Evolutionary conservation across 2,113 vertebrate genomes (phyloP).

Genomic region (Lepisosteus osseus): DNA sequence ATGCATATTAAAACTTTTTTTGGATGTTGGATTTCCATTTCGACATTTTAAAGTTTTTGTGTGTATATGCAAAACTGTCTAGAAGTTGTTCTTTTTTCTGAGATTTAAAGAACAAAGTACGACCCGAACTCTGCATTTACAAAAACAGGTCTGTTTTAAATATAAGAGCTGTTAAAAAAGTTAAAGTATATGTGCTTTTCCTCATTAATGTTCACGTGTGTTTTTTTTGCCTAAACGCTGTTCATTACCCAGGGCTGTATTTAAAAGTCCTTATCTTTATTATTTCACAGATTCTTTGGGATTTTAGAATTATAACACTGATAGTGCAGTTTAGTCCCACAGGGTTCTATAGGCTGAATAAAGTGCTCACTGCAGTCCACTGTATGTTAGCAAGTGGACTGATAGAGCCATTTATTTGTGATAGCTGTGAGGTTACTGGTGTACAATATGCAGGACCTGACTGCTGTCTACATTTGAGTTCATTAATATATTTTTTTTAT

Average conservation of each 20-base stretch:
- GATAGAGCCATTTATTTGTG: neutral
- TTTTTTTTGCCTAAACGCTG: too few relatives aligned
- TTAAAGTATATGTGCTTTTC: too few relatives aligned
- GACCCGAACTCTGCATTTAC: too few relatives aligned
- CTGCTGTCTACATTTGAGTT: constrained; percentile 53
- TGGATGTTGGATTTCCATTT: neutral
- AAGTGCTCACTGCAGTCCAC: neutral
- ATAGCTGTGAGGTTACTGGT: neutral
- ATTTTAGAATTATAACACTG: too few relatives aligned
- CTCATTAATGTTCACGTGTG: too few relatives aligned
- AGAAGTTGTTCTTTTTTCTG: neutral
- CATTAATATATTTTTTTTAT: constrained; percentile 52
- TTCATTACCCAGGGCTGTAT: too few relatives aligned
- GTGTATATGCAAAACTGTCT: neutral
- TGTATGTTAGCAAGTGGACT: neutral
- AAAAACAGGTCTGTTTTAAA: too few relatives aligned
- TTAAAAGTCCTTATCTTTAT: too few relatives aligned
- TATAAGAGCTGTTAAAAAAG: too few relatives aligned
- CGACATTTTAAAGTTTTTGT: neutral
- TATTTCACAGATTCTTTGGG: too few relatives aligned
- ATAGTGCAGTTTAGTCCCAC: neutral
- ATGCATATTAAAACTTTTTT: constrained; percentile 3
- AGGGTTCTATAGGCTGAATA: neutral
- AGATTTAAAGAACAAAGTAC: too few relatives aligned
- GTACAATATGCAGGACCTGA: constrained; percentile 17